phyloP scores from a whole-genome alignment of 2,888 invertebrate genomes.

The Ferdinandea cuprea region DNA sequence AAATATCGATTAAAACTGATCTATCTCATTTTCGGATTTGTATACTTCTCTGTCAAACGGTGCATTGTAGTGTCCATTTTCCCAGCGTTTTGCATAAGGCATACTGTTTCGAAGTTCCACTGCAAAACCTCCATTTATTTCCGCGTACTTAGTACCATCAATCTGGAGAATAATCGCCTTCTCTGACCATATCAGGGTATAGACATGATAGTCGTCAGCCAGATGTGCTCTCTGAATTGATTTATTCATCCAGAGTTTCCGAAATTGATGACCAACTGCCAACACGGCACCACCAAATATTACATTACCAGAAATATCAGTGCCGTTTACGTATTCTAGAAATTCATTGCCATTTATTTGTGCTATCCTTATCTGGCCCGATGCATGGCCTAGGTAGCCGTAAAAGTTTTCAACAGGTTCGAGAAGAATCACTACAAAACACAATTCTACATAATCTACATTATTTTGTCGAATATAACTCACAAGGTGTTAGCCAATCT shows the following conservation, averaged over 20 bases:
- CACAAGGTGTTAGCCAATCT: slow-evolving; percentile 91
- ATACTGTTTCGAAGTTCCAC: slow-evolving; percentile 71
- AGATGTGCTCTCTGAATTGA: slow-evolving; percentile 82
- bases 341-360: slow-evolving; percentile 87
- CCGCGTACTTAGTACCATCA: slow-evolving; percentile 85
- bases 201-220: slow-evolving; percentile 87
- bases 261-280: slow-evolving; percentile 77
- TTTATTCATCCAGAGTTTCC: slow-evolving; percentile 77
- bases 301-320: slow-evolving; percentile 78
- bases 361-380: slow-evolving; percentile 89
- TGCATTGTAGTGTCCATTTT: slow-evolving; percentile 85
- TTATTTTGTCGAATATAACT: slow-evolving; percentile 66
- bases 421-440: slow-evolving; percentile 85
- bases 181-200: slow-evolving; percentile 86
- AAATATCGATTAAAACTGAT: neutral
- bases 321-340: slow-evolving; percentile 74
- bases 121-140: slow-evolving; percentile 79
- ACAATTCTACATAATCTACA: neutral
- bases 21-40: no score
- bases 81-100: slow-evolving; percentile 84
- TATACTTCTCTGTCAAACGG: slow-evolving; percentile 90
- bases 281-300: slow-evolving; percentile 79
- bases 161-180: slow-evolving; percentile 81
- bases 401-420: slow-evolving; percentile 87
- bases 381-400: slow-evolving; percentile 85